phyloP scores from a whole-genome alignment of 1,140 invertebrate species.

The Leptoteleia sp. region DNA sequence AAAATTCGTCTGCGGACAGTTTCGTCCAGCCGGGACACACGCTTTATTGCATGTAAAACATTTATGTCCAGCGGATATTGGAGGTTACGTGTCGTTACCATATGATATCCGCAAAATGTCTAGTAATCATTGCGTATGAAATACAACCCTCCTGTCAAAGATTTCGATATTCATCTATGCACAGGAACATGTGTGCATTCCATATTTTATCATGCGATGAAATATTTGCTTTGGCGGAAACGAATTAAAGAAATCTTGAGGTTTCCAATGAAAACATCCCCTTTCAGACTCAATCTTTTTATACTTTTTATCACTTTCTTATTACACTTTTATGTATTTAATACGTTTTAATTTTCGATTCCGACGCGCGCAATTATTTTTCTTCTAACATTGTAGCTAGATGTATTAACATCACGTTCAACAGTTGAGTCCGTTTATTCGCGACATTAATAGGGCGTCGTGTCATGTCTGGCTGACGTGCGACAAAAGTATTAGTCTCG shows the following conservation, averaged over 20 bases:
- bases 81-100: slow-evolving; percentile 66
- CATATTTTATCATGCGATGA: slow-evolving; percentile 49
- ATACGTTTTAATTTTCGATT: neutral
- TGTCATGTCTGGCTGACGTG: slow-evolving; percentile 68
- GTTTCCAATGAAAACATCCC: slow-evolving; percentile 12
- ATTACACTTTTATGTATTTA: neutral
- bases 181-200: slow-evolving; percentile 51
- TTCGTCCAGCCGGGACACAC: slow-evolving; percentile 75
- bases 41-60: slow-evolving; percentile 81
- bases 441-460: slow-evolving; percentile 77
- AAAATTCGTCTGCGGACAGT: slow-evolving; percentile 79
- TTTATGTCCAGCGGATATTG: slow-evolving; percentile 79
- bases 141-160: slow-evolving; percentile 58
- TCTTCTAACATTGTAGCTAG: slow-evolving; percentile 33
- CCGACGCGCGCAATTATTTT: slow-evolving; percentile 41
- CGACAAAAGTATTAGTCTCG: slow-evolving; percentile 77
- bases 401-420: slow-evolving; percentile 75
- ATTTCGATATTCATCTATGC: slow-evolving; percentile 63
- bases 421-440: slow-evolving; percentile 76
- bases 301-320: slow-evolving; percentile 7
- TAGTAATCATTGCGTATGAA: slow-evolving; percentile 67
- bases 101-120: slow-evolving; percentile 67
- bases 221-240: slow-evolving; percentile 30
- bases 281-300: neutral
- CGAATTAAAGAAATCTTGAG: slow-evolving; percentile 24